Percentiles rank a stretch among this genome's conserved stretches.
Conservation (phyloP, 2,113 vertebrate species). For the Geococcyx californianus region DNA sequence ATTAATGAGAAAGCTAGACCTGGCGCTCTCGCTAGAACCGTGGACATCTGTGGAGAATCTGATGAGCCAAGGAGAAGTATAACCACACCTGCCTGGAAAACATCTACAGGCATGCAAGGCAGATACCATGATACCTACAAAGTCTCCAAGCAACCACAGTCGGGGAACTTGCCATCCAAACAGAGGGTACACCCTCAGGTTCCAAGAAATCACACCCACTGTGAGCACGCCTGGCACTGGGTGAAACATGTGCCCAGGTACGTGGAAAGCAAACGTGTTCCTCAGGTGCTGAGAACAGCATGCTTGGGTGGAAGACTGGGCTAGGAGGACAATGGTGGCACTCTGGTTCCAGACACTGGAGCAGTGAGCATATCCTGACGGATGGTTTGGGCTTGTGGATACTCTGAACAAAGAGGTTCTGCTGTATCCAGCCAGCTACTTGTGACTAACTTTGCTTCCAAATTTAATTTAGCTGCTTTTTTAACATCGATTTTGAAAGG, state of each 20-base stretch:
- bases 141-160: slow-evolving; percentile 47
- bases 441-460: not conserved
- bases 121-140: slow-evolving; percentile 41
- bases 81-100: slow-evolving; percentile 51
- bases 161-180: slow-evolving; percentile 36
- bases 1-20: slow-evolving; percentile 53
- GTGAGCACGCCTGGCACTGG: slow-evolving; percentile 7
- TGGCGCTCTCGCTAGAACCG: slow-evolving; percentile 22
- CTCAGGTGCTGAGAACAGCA: not conserved
- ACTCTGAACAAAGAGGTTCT: not conserved
- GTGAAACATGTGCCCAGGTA: not conserved
- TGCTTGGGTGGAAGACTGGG: not conserved
- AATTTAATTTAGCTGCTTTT: not conserved
- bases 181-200: slow-evolving; percentile 43
- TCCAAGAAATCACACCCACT: slow-evolving; percentile 55
- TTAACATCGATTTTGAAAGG: not conserved
- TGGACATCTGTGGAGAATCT: slow-evolving; percentile 51
- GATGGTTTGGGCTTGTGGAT: not conserved
- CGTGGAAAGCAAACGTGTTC: not conserved
- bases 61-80: slow-evolving; percentile 45
- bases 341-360: not conserved
- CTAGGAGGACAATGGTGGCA: not conserved
- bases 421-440: not conserved
- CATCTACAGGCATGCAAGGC: slow-evolving; percentile 48
- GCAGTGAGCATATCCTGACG: not conserved